Evolutionary conservation across 2,888 invertebrate genomes (phyloP).

Genomic region (Lycaena phlaeas): DNA sequence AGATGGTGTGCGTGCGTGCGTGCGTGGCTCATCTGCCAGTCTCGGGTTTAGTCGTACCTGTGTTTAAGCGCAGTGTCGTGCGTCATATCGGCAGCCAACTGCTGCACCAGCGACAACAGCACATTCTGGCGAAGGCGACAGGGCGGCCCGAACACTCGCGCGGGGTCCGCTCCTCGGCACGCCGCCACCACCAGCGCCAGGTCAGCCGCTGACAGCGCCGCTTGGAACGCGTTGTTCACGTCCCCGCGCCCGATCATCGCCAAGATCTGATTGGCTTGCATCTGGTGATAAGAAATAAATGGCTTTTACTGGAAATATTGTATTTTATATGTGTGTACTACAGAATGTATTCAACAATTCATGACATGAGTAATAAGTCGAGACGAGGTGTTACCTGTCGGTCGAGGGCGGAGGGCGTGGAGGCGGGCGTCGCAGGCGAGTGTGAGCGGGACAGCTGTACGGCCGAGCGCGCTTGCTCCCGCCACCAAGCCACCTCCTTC

Average conservation of each 20-base stretch:
- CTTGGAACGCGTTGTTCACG: constrained; percentile 90
- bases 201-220: constrained; percentile 91
- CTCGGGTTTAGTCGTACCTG: too few relatives aligned
- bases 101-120: constrained; percentile 93
- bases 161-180: constrained; percentile 87
- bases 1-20: too few relatives aligned
- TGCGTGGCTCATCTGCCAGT: too few relatives aligned
- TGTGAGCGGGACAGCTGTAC: constrained; percentile 49
- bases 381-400: too few relatives aligned
- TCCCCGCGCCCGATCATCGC: constrained; percentile 80
- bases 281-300: constrained; percentile 32
- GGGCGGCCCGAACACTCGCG: constrained; percentile 81
- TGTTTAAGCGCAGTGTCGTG: constrained; percentile 77
- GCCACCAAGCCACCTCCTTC: constrained; percentile 58
- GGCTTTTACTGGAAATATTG: neutral
- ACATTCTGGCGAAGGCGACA: constrained; percentile 89
- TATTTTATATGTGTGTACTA: too few relatives aligned
- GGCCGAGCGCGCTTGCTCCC: constrained; percentile 46
- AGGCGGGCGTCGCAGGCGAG: constrained; percentile 47
- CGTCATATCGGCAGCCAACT: constrained; percentile 90
- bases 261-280: constrained; percentile 79
- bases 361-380: too few relatives aligned
- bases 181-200: constrained; percentile 88
- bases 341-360: too few relatives aligned
- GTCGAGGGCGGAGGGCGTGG: constrained; percentile 33